phyloP scores from a whole-genome alignment of 2,113 vertebrate genomes.

The Sebastes fasciatus region DNA sequence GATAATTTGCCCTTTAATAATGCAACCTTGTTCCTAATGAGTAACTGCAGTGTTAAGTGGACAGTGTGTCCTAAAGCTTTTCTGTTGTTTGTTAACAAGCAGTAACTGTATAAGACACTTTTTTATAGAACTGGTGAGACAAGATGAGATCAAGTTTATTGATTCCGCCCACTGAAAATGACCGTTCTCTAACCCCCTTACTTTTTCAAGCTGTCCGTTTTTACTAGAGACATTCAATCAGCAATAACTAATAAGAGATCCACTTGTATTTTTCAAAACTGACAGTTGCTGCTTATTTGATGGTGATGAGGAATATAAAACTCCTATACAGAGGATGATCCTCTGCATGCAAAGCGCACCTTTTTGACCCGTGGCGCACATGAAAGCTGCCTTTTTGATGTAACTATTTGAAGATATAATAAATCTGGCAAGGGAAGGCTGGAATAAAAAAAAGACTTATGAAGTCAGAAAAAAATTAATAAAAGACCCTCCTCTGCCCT shows the following conservation, averaged over 20 bases:
- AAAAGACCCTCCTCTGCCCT: background rate
- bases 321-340: background rate
- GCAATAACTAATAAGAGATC: background rate
- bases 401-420: conserved; percentile 14
- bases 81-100: conserved; percentile 10
- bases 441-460: background rate
- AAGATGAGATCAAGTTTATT: conserved; percentile 3
- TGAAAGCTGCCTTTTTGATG: background rate
- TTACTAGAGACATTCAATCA: background rate
- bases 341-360: background rate
- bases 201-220: background rate
- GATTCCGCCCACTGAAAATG: background rate
- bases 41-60: background rate
- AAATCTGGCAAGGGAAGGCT: background rate
- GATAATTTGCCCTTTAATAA: conserved; percentile 19
- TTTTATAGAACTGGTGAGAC: background rate
- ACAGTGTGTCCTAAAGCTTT: background rate
- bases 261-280: background rate
- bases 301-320: background rate
- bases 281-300: background rate
- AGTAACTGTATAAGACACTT: background rate
- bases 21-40: background rate
- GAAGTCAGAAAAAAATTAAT: background rate
- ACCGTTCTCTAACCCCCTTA: background rate
- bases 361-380: background rate